phyloP scores from a whole-genome alignment of 2,888 invertebrate genomes.

The Xanthia icteritia region DNA sequence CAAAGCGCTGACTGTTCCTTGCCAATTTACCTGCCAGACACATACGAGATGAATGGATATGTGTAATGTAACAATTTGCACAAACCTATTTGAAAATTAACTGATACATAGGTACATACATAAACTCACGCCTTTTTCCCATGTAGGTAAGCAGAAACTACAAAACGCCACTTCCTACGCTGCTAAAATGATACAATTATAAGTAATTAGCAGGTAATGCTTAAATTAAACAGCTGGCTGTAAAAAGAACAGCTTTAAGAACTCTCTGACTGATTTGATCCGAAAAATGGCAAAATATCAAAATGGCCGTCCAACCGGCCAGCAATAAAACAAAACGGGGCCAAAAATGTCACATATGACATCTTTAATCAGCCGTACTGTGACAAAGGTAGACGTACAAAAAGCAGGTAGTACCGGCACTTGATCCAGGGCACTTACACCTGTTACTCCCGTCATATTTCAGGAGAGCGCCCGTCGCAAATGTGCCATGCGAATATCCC shows the following conservation, averaged over 20 bases:
- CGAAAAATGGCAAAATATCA: conserved; percentile 3
- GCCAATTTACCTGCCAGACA: conserved; percentile 50
- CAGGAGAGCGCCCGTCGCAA: conserved; percentile 60
- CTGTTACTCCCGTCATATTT: conserved; percentile 75
- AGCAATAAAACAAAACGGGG: conserved; percentile 44
- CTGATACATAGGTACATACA: neutral
- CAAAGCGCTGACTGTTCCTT: conserved; percentile 32
- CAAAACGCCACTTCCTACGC: neutral
- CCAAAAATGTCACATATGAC: conserved; percentile 50
- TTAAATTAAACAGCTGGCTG: neutral
- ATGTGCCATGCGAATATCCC: conserved; percentile 63
- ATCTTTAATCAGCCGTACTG: conserved; percentile 62
- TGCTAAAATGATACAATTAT: neutral
- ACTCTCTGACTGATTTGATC: neutral
- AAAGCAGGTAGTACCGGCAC: conserved; percentile 61
- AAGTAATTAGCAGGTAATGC: neutral
- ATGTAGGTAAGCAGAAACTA: neutral
- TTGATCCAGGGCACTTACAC: conserved; percentile 69
- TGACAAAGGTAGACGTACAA: conserved; percentile 67
- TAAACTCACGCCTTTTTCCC: neutral
- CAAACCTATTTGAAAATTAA: neutral
- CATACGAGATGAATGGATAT: conserved; percentile 13
- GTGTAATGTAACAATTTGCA: conserved; percentile 3
- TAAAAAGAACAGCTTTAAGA: neutral
- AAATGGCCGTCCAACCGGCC: conserved; percentile 12